Evolutionary conservation across 2,888 invertebrate genomes (phyloP).

Genomic region (Sericinus montela): DNA sequence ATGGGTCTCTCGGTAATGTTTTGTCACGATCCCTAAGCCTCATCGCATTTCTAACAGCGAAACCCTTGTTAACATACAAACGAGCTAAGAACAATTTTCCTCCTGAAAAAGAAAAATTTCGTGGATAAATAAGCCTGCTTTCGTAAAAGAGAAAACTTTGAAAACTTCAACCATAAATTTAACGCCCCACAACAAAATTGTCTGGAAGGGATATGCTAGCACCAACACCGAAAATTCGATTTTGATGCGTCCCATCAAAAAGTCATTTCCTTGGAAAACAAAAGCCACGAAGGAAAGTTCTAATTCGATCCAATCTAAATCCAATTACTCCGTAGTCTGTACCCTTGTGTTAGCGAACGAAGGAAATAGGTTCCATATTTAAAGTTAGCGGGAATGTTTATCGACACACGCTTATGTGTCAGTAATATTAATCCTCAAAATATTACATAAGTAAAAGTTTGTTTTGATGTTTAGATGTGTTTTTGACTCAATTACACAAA

Average conservation of each 20-base stretch:
- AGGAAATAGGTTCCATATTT: conserved; percentile 42
- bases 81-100: conserved; percentile 8
- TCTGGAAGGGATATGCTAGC: conserved; percentile 20
- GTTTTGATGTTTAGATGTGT: no score
- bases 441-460: no score
- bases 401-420: conserved; percentile 3
- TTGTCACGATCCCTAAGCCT: conserved; percentile 40
- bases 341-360: conserved; percentile 43
- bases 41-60: conserved; percentile 30
- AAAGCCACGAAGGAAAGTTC: conserved; percentile 62
- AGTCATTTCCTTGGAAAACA: conserved; percentile 66
- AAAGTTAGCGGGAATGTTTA: conserved; percentile 21
- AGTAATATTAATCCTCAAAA: no score
- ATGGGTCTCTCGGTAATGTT: conserved; percentile 35
- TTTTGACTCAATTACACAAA: no score
- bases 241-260: conserved; percentile 72
- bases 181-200: conserved; percentile 21
- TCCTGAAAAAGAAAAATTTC: not conserved
- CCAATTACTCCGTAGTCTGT: conserved; percentile 69
- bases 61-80: conserved; percentile 22
- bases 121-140: conserved; percentile 2
- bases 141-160: conserved; percentile 22
- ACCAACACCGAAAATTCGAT: conserved; percentile 48
- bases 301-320: conserved; percentile 74
- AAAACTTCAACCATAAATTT: conserved; percentile 20